A percentile compares a stretch with the other conserved stretches of the same genome.
Evolutionary conservation across 2,888 invertebrate genomes (phyloP).

Genomic region (Sicus ferrugineus): DNA sequence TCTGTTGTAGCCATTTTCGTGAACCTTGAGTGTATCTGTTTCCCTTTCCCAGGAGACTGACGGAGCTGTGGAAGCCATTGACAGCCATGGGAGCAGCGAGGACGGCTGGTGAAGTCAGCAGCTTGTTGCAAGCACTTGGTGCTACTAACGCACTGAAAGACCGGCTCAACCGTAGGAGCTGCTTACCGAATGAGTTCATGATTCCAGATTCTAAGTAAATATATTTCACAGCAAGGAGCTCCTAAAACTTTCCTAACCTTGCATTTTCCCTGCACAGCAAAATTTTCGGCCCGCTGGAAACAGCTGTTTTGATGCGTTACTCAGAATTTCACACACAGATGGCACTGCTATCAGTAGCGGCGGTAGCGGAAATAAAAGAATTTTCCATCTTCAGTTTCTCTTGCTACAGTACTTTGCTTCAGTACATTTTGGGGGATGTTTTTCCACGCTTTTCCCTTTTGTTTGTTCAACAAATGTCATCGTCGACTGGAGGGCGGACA

Average conservation of each 20-base stretch:
- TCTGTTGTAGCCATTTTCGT: slow-evolving; percentile 71
- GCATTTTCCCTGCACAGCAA: background rate
- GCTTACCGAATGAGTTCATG: slow-evolving; percentile 41
- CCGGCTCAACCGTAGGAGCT: slow-evolving; percentile 31
- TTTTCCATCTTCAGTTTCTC: background rate
- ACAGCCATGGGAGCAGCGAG: background rate
- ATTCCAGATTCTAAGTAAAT: too few relatives aligned
- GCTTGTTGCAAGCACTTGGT: background rate
- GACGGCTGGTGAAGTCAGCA: background rate
- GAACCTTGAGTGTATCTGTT: slow-evolving; percentile 63
- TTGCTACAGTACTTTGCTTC: background rate
- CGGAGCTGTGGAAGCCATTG: slow-evolving; percentile 53
- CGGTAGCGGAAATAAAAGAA: background rate
- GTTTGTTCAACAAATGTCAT: background rate
- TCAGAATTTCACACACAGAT: slow-evolving; percentile 1
- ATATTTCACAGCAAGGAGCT: background rate
- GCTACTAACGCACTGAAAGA: background rate
- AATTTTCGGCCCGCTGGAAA: slow-evolving; percentile 1
- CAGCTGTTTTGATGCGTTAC: slow-evolving; percentile 12
- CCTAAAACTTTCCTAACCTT: background rate
- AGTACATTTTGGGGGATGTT: background rate
- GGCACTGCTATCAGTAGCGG: background rate
- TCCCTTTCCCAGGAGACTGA: slow-evolving; percentile 49
- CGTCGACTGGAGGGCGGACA: slow-evolving; percentile 2
- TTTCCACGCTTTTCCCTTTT: background rate